These are phyloP conservation scores for Triplophysa bombifrons DNA, from an alignment of 2,797 vertebrate genomes.

Conservation along the genomic window DNA sequence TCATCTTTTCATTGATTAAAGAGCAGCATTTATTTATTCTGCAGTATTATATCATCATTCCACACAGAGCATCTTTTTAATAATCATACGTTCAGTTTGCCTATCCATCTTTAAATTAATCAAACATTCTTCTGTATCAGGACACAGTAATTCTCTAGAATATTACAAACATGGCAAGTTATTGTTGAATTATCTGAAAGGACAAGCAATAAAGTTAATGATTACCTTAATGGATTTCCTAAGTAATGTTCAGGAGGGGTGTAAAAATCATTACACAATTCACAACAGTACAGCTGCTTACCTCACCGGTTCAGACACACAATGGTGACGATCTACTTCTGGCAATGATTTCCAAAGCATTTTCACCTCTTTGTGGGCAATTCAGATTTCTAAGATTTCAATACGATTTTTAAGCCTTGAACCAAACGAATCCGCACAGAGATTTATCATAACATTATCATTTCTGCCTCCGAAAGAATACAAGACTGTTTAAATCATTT, in stretches of 20 bases:
- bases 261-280: conserved; percentile 2
- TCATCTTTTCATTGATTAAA: background rate
- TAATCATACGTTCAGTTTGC: background rate
- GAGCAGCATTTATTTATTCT: background rate
- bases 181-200: background rate
- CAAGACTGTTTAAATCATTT: background rate
- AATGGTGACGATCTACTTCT: background rate
- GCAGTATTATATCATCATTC: background rate
- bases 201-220: background rate
- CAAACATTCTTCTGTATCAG: background rate
- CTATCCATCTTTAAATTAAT: background rate
- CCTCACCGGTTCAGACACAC: background rate
- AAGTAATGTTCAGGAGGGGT: background rate
- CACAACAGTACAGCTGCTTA: background rate
- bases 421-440: background rate
- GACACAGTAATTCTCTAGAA: background rate
- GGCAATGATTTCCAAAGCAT: background rate
- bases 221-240: background rate
- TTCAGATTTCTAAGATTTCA: background rate
- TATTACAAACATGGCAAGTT: background rate
- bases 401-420: background rate
- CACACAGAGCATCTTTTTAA: background rate
- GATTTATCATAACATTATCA: background rate
- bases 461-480: background rate
- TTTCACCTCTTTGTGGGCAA: background rate